Base-by-base conservation (phyloP, 2,888 invertebrate genomes). In the Bedellia somnulentella region DNA sequence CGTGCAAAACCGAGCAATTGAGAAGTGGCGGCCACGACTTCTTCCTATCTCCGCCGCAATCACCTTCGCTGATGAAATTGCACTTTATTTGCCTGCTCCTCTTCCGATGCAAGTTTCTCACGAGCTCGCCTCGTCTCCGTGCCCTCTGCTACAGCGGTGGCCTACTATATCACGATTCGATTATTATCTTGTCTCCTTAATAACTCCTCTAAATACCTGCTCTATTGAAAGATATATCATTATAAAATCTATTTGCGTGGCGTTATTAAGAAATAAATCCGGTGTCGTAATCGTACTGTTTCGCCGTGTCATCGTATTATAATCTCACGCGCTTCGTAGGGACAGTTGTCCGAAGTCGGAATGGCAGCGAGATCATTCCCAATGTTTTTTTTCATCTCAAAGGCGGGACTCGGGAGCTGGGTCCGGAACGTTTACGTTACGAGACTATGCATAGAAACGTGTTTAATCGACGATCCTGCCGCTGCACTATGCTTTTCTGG, bases 401-500 rank as follows among this genome's bases (percentile, higher is more conserved):
- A n/a, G n/a, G n/a, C n/a, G n/a, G n/a, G n/a, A n/a, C n/a, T n/a
- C n/a, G n/a, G n/a, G n/a, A n/a, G n/a, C n/a, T n/a, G 33, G 38
- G 38, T 36, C 39, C 36, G 44, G 46, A 46, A 51, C 50, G 55
- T 48, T 56, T 62, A 62, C 59, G 58, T 8, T 66, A 67, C 75
- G 73, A 64, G 66, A 46, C 62, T 47, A 45, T 50, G 75, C 75
- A 75, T 75, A 75, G 61, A 54, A 67, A 68, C 75, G 71, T 75
- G 75, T 64, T 64, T 73, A 75, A 75, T 73, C 55, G 59, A 45
- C 57, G 48, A 51, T 52, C 51, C 47, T 45, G 47, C 49, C 49
- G 61, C 60, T 62, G 60, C 57, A 53, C 43, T 50, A 44, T 45
- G 50, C 49, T 47, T 41, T 44, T 42, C 39, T n/a, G n/a, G n/a